phyloP scores from a whole-genome alignment of 2,113 vertebrate species.

The Rhadina sibilatrix region DNA sequence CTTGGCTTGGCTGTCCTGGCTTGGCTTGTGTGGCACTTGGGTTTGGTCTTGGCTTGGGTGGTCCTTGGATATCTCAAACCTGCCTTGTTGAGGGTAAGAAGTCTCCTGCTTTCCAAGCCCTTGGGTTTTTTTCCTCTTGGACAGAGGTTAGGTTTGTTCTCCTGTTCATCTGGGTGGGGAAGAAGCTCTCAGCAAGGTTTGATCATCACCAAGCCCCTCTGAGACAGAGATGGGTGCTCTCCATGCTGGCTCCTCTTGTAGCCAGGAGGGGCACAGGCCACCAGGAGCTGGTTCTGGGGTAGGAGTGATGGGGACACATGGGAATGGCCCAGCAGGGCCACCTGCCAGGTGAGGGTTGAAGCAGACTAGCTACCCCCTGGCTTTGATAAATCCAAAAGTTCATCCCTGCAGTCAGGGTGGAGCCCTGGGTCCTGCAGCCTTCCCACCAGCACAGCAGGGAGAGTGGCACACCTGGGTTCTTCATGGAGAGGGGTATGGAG shows the following conservation, averaged over 20 bases:
- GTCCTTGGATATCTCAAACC: not conserved
- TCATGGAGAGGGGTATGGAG: not conserved
- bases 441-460: not conserved
- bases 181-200: not conserved
- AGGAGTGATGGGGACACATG: rapidly evolving
- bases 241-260: not conserved
- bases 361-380: not conserved
- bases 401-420: not conserved
- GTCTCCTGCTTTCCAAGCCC: not conserved
- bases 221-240: not conserved
- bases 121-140: not conserved
- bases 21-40: too few species aligned
- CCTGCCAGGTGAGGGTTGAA: not conserved
- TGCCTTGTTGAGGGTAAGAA: not conserved
- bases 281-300: not conserved
- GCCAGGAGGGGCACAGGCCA: not conserved
- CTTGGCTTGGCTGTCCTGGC: not conserved
- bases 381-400: not conserved
- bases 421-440: not conserved
- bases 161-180: not conserved
- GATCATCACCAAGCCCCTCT: not conserved
- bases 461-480: not conserved
- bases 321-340: not conserved
- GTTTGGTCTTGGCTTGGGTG: too few species aligned
- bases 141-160: not conserved